Evolutionary conservation across 2,113 vertebrate genomes (phyloP).

Genomic region (Otis tarda): DNA sequence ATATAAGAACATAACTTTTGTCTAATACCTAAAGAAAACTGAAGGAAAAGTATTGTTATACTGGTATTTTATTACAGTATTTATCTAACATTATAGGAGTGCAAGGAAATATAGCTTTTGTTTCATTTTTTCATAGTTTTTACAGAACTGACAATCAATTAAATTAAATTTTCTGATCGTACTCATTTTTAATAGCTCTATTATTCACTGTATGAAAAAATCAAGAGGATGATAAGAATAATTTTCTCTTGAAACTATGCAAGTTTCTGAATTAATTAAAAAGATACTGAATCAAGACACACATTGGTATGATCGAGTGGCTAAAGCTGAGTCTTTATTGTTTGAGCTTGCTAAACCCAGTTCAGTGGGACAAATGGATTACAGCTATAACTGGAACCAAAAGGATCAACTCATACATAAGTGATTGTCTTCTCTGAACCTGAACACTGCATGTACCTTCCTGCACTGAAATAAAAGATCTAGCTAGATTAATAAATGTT

Average conservation of each 20-base stretch:
- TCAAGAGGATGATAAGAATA: conserved; percentile 41
- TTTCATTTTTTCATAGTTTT: conserved; percentile 26
- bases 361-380: conserved; percentile 47
- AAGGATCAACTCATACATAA: neutral
- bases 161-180: conserved; percentile 49
- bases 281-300: conserved; percentile 36
- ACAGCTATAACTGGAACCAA: conserved; percentile 6
- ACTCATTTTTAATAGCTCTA: conserved; percentile 52
- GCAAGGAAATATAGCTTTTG: neutral
- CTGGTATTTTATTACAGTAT: neutral
- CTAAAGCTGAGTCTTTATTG: conserved; percentile 29
- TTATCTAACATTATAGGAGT: neutral
- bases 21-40: neutral
- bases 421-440: neutral
- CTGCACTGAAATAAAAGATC: neutral
- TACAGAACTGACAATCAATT: conserved; percentile 35
- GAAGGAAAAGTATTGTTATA: neutral
- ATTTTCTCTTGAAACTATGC: conserved; percentile 46
- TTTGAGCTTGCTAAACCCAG: conserved; percentile 6
- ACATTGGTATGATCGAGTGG: neutral
- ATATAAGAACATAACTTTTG: neutral
- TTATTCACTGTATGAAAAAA: conserved; percentile 57
- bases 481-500: neutral
- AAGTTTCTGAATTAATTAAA: conserved; percentile 57
- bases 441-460: neutral